Percentiles rank a stretch among this genome's conserved stretches.
Conservation (phyloP, 2,888 invertebrate species). For the Antheraea assamensis region DNA sequence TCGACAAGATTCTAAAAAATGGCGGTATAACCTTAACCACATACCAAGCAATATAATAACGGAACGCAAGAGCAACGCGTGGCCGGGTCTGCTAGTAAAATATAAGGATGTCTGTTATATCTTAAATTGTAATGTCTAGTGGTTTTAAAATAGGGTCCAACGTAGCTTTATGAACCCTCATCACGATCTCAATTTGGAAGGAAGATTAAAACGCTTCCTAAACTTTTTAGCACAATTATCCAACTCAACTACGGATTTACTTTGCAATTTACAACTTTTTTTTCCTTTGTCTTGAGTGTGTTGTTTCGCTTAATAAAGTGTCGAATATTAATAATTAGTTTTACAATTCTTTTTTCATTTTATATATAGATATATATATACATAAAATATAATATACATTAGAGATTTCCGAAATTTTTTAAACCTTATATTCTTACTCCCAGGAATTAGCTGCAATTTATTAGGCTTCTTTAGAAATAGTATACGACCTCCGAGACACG, state of each 20-base stretch:
- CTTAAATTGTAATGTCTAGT: constrained; percentile 9
- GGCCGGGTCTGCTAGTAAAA: no score
- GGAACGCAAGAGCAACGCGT: no score
- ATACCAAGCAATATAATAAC: no score
- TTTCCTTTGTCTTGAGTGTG: neutral
- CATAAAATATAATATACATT: no score
- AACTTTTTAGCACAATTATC: constrained; percentile 19
- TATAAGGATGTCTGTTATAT: neutral
- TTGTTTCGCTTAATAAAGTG: neutral
- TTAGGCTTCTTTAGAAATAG: no score
- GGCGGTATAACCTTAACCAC: no score
- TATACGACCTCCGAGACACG: no score
- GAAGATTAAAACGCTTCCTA: constrained; percentile 33
- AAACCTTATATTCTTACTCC: no score
- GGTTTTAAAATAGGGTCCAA: constrained; percentile 13
- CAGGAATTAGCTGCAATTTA: no score
- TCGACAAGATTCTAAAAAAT: no score
- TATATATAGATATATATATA: no score
- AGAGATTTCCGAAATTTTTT: no score
- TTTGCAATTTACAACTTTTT: constrained; percentile 7
- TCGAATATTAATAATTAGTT: neutral
- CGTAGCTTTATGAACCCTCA: constrained; percentile 20
- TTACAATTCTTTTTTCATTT: neutral
- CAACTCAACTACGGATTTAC: neutral
- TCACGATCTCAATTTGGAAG: constrained; percentile 31